phyloP scores from a whole-genome alignment of 2,888 invertebrate species.

The Hetaerina titia region DNA sequence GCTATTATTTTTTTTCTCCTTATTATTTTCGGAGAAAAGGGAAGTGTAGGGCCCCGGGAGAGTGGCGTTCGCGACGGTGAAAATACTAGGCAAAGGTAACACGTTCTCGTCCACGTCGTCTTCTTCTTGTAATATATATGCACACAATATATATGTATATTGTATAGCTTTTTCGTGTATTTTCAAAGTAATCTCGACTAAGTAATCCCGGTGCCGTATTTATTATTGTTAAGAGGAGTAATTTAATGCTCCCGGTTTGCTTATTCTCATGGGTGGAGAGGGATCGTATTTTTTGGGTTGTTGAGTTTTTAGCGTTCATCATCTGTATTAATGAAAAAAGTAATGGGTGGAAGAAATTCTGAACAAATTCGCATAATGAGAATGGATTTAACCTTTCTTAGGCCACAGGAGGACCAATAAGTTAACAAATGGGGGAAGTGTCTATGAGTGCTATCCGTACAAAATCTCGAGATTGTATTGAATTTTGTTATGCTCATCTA shows the following conservation, averaged over 20 bases:
- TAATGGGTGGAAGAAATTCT: neutral
- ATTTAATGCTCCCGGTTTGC: neutral
- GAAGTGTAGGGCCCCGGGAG: neutral
- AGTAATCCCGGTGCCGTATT: neutral
- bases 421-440: neutral
- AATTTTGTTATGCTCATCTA: too few relatives aligned
- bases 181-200: neutral
- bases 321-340: neutral
- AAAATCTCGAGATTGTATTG: too few relatives aligned
- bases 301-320: neutral
- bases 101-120: neutral
- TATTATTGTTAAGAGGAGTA: neutral
- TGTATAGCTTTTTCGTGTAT: neutral
- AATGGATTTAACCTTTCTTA: neutral
- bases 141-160: too few relatives aligned
- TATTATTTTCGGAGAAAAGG: neutral
- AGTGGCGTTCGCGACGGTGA: neutral
- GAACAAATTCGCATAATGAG: neutral
- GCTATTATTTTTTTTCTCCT: neutral
- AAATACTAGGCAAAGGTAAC: neutral
- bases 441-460: neutral
- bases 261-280: neutral
- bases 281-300: neutral
- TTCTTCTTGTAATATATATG: neutral
- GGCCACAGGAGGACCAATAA: neutral